A percentile compares a stretch with the other conserved stretches of the same genome.
Evolutionary conservation across 2,113 vertebrate genomes (phyloP).

Genomic region (Camelus bactrianus): DNA sequence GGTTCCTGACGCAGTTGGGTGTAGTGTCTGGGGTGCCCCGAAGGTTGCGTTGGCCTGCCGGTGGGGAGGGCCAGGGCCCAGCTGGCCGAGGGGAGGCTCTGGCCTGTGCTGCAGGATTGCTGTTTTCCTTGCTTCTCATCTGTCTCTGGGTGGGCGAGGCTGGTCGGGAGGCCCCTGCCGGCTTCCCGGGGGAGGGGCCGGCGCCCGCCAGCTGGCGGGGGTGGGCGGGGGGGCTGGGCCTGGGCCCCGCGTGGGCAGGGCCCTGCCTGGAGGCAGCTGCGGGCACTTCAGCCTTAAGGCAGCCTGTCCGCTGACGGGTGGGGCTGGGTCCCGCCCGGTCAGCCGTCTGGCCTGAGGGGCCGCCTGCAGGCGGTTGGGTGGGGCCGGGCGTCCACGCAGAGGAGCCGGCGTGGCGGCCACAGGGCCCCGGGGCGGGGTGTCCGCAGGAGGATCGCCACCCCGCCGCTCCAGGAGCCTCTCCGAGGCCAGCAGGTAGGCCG

Average conservation of each 20-base stretch:
- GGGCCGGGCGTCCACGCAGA: background rate
- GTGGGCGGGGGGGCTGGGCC: background rate
- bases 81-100: background rate
- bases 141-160: no score
- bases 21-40: background rate
- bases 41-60: background rate
- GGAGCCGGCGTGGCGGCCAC: no score
- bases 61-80: background rate
- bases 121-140: background rate
- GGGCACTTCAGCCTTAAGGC: no score
- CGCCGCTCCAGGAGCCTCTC: background rate
- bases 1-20: background rate
- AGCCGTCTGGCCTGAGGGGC: background rate
- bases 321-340: background rate
- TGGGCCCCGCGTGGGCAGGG: background rate
- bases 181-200: no score
- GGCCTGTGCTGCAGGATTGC: background rate
- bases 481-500: background rate
- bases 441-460: background rate
- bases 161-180: no score
- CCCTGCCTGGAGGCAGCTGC: rapidly evolving
- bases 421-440: background rate
- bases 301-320: background rate
- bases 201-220: background rate
- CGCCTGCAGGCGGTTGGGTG: background rate